A percentile compares a stretch with the other conserved stretches of the same genome.
These are phyloP conservation scores for Neoaliturus tenellus DNA, from an alignment of 2,888 invertebrate species.

Conservation along the genomic window DNA sequence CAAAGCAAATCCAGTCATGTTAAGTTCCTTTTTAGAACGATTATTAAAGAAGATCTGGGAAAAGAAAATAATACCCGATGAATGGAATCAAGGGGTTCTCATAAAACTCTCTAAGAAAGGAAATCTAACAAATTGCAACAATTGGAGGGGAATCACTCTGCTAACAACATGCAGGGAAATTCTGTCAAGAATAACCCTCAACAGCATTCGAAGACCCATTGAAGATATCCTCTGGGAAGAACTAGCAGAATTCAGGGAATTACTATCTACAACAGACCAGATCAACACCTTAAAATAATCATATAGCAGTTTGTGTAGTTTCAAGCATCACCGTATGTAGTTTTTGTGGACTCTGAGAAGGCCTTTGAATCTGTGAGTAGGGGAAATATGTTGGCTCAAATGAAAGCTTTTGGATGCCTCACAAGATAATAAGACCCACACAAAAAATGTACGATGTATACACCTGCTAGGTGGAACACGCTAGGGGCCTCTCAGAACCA, in stretches of 20 bases:
- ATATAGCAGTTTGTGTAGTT: neutral
- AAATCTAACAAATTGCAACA: neutral
- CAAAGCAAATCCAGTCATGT: neutral
- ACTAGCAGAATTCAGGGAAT: neutral
- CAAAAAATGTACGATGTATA: neutral
- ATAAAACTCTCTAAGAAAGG: neutral
- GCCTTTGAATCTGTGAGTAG: no score
- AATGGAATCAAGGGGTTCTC: conserved; percentile 1
- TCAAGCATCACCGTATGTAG: no score
- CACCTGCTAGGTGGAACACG: neutral
- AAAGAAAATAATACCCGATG: neutral
- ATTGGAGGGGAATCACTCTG: neutral
- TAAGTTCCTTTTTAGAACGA: neutral
- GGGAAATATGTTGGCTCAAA: no score
- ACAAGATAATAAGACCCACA: no score
- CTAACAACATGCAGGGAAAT: neutral
- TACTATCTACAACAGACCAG: neutral
- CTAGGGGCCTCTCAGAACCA: neutral
- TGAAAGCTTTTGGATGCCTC: neutral
- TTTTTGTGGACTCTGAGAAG: no score
- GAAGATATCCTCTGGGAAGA: neutral
- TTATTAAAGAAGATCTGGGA: neutral
- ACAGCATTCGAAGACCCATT: neutral
- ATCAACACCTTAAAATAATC: neutral
- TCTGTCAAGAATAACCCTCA: neutral